A percentile compares a stretch with the other conserved stretches of the same genome.
phyloP scores from a whole-genome alignment of 2,113 vertebrate species.

The Anguilla japonica region DNA sequence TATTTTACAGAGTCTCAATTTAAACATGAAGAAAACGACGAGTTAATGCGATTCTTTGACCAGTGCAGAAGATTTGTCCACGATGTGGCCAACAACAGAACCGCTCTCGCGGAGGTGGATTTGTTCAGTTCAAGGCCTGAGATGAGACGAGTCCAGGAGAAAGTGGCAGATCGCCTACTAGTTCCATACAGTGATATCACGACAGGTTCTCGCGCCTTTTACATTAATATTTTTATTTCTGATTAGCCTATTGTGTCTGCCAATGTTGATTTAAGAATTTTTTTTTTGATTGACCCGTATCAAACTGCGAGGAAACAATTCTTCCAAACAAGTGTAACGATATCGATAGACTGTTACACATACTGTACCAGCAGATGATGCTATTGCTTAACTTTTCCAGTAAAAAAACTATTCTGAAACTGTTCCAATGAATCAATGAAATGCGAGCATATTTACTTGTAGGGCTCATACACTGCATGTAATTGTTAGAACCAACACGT shows the following conservation, averaged over 20 bases:
- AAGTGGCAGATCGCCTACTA: constrained; percentile 72
- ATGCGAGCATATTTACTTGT: too few relatives aligned
- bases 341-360: neutral
- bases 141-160: constrained; percentile 78
- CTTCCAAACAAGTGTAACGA: too few relatives aligned
- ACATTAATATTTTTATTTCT: neutral
- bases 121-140: constrained; percentile 83
- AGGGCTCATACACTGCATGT: too few relatives aligned
- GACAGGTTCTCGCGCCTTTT: constrained; percentile 67
- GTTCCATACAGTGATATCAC: constrained; percentile 71
- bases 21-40: constrained; percentile 77
- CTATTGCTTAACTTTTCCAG: neutral
- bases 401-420: too few relatives aligned
- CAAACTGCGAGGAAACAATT: too few relatives aligned
- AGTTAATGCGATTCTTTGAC: constrained; percentile 91
- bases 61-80: constrained; percentile 81
- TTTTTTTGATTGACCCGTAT: neutral
- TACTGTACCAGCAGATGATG: neutral
- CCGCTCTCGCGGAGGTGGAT: constrained; percentile 79
- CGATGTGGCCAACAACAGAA: constrained; percentile 82
- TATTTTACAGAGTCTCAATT: constrained; percentile 66
- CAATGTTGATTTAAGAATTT: neutral
- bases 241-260: too few relatives aligned
- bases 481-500: too few relatives aligned
- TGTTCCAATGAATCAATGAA: too few relatives aligned